Conservation (phyloP, 2,888 invertebrate species). For the Aquatica leii region DNA sequence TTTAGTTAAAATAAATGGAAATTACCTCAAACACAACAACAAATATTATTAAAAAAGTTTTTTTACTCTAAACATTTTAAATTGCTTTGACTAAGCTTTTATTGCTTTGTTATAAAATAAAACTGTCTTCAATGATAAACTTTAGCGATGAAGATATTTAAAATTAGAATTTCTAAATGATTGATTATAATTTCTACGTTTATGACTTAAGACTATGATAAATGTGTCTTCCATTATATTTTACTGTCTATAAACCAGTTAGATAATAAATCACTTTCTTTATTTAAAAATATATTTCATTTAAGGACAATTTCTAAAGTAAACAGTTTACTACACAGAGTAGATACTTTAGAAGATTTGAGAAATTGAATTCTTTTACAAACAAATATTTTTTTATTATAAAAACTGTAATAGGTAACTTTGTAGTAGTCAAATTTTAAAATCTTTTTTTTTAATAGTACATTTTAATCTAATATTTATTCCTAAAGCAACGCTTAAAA, state of each 20-base stretch:
- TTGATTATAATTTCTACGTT: conserved; percentile 43
- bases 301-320: neutral
- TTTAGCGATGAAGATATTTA: conserved; percentile 17
- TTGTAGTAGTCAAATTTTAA: too few relatives aligned
- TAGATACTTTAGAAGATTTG: too few relatives aligned
- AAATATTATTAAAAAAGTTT: too few relatives aligned
- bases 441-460: too few relatives aligned
- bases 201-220: conserved; percentile 37
- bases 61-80: conserved; percentile 14
- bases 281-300: neutral
- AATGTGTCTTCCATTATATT: conserved; percentile 23
- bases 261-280: conserved; percentile 14
- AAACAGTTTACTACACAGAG: neutral
- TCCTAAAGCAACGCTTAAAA: too few relatives aligned
- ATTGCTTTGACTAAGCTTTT: conserved; percentile 16
- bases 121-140: conserved; percentile 26
- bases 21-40: too few relatives aligned
- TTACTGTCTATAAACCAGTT: conserved; percentile 20
- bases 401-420: too few relatives aligned
- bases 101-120: conserved; percentile 24
- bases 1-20: too few relatives aligned
- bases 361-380: too few relatives aligned
- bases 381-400: too few relatives aligned
- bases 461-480: too few relatives aligned
- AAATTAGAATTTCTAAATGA: conserved; percentile 36